phyloP scores from a whole-genome alignment of 2,113 vertebrate genomes.

The Neolamprologus longior region DNA sequence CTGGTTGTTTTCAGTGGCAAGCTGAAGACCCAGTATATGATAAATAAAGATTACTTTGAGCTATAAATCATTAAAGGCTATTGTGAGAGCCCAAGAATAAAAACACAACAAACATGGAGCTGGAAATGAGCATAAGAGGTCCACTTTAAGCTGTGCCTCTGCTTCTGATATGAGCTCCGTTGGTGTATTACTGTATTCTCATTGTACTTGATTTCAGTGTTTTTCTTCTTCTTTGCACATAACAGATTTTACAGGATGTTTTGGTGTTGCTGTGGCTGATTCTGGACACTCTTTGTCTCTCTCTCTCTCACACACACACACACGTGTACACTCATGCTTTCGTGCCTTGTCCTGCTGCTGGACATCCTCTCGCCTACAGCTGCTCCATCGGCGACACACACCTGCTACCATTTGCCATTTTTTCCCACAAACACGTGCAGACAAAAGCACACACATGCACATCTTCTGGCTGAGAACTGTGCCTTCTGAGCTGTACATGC shows the following conservation, averaged over 20 bases:
- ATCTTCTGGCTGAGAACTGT: conserved; percentile 33
- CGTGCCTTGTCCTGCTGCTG: conserved; percentile 67
- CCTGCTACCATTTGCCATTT: conserved; percentile 16
- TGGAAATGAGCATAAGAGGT: background rate
- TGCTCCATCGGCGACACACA: conserved; percentile 31
- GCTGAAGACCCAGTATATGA: background rate
- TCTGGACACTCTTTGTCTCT: background rate
- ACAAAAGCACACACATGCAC: background rate
- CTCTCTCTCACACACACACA: background rate
- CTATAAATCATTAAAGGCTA: background rate
- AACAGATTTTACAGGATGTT: background rate
- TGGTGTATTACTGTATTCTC: background rate
- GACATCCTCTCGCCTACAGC: conserved; percentile 36
- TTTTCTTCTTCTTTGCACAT: conserved; percentile 14
- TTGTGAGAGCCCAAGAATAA: background rate
- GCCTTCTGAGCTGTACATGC: conserved; percentile 47
- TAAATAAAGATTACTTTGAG: background rate
- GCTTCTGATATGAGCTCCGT: background rate
- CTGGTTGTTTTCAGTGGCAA: background rate
- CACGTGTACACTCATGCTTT: conserved; percentile 33
- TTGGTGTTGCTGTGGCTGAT: background rate
- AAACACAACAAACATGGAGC: background rate
- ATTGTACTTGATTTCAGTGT: background rate
- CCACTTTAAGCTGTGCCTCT: background rate
- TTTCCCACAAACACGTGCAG: background rate